Conservation (phyloP, 2,797 vertebrate species). For the Sebastes minor region DNA sequence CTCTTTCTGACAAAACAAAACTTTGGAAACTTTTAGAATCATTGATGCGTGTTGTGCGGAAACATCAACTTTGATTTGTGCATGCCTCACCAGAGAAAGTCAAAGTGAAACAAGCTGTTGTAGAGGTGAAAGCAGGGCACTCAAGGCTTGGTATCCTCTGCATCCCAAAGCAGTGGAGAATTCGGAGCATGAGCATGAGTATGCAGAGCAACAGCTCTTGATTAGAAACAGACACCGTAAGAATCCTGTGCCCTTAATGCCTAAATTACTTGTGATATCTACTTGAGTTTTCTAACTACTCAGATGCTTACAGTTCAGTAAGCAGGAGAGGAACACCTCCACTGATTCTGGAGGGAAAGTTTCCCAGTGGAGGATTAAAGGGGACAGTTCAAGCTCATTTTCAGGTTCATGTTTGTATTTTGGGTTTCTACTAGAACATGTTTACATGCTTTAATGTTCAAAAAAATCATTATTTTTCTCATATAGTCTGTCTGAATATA, state of each 20-base stretch:
- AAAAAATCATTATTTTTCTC: no score
- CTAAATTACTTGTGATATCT: conserved; percentile 20
- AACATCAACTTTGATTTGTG: conserved; percentile 23
- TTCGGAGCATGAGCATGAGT: neutral
- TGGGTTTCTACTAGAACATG: no score
- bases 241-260: conserved; percentile 24
- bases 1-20: neutral
- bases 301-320: neutral
- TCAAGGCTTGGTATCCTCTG: neutral
- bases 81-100: neutral
- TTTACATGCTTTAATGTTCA: no score
- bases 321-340: neutral
- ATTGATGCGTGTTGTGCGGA: neutral
- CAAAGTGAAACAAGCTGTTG: conserved; percentile 10
- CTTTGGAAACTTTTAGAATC: neutral
- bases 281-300: neutral
- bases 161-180: conserved; percentile 25
- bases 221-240: conserved; percentile 44
- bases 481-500: no score
- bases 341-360: neutral
- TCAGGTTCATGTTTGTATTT: no score
- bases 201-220: conserved; percentile 8
- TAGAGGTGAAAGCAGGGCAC: neutral
- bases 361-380: conserved; percentile 8
- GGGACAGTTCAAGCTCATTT: no score